Evolutionary conservation across 2,113 vertebrate genomes (phyloP), one percentile per base, ranked within the genome.

Genomic region (Apteryx mantelli): DNA sequence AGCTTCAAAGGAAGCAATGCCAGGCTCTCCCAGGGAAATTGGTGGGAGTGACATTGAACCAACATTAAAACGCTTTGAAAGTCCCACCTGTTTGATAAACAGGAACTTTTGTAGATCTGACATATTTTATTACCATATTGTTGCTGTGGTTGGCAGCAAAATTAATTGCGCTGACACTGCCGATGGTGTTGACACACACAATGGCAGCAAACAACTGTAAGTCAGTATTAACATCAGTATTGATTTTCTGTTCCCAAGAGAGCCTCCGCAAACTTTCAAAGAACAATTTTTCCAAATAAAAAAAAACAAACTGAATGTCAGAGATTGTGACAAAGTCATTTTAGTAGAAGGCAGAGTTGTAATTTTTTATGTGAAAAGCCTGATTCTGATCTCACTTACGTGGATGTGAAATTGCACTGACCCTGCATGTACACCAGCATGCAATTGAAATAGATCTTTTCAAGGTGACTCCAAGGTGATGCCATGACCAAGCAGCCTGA

Each of bases 391-490:
- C 53, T 88, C 69, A 42, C 0, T 0, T 12, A 42, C 1, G 1
- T 13, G 40, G 30, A 9, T 81, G 36, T 78, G 76, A 91, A 86
- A 78, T 56, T 86, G 71, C 0, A 0, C 20, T 88, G 79, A 64
- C 40, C 58, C 66, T 50, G 30, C 56, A 19, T 60, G 56, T 60
- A 26, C 0, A 0, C 0, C 4, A 73, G 75, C 19, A 69, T 0
- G 0, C 2, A 4, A 38, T 2, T 6, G 66, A 96, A 93, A 77
- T 3, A 11, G 2, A 4, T 63, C 7, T 87, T 91, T 74, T 44
- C 79, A 93, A 93, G 85, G 71, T 76, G n/a, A 65, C 13, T 91
- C 74, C 42, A 71, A 76, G 58, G 82, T 61, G 53, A 76, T 79
- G 74, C 56, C 44, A 17, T 58, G 30, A 69, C 50, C 50, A 55